Evolutionary conservation across 2,797 vertebrate genomes (phyloP).

Genomic region (Coendou prehensilis): DNA sequence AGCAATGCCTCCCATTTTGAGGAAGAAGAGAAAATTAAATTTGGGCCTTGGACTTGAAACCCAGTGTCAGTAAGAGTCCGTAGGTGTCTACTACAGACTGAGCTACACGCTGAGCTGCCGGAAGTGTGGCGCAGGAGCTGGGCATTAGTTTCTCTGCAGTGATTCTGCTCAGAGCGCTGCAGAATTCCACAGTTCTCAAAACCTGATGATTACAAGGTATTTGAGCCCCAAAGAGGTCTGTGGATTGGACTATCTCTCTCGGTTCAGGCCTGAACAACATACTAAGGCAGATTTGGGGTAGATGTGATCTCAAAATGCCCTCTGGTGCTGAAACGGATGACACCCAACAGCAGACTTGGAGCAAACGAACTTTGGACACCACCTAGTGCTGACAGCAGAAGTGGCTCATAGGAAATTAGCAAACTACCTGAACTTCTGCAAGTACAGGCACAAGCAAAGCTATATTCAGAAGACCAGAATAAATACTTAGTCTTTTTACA

Average conservation of each 20-base stretch:
- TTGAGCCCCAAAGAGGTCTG: not conserved
- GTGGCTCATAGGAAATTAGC: not conserved
- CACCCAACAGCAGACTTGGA: not conserved
- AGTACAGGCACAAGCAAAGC: not conserved
- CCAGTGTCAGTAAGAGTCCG: too few relatives aligned
- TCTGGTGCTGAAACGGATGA: not conserved
- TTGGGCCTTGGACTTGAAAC: not conserved
- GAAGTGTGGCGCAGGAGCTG: not conserved
- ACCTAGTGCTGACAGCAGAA: not conserved
- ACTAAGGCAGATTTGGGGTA: not conserved
- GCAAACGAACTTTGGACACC: not conserved
- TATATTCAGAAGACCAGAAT: not conserved
- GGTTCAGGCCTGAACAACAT: not conserved
- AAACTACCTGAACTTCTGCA: not conserved
- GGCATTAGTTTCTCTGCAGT: accelerated
- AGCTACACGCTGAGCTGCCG: not conserved
- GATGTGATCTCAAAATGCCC: not conserved
- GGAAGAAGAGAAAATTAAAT: not conserved
- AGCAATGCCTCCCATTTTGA: not conserved
- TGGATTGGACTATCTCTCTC: not conserved
- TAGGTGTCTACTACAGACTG: not conserved
- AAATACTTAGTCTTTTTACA: not conserved
- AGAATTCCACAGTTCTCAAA: not conserved
- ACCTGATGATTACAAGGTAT: too few relatives aligned
- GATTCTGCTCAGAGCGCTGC: not conserved